phyloP scores from a whole-genome alignment of 1,140 invertebrate genomes.

The Helicoverpa zea region DNA sequence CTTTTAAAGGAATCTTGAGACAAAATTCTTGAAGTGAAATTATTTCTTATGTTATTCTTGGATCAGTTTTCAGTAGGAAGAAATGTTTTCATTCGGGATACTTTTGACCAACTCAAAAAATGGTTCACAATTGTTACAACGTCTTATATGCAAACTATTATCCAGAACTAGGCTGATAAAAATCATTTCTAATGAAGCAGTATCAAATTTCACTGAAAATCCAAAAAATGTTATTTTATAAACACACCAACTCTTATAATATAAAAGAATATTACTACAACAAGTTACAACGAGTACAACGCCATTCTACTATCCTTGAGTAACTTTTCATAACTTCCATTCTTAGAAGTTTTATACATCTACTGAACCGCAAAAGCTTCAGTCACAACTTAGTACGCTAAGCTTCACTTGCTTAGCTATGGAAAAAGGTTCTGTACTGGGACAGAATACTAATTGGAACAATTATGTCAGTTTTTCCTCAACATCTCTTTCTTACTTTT shows the following conservation, averaged over 20 bases:
- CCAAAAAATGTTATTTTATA: no score
- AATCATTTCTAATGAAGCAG: no score
- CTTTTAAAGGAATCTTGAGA: no score
- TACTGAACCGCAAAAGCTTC: slow-evolving; percentile 14
- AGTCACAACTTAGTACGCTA: slow-evolving; percentile 27
- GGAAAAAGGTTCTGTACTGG: slow-evolving; percentile 6
- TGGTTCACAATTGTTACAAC: no score
- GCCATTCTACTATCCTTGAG: slow-evolving; percentile 7
- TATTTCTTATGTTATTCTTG: no score
- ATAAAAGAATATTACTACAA: not conserved
- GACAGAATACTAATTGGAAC: slow-evolving; percentile 24
- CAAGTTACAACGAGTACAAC: not conserved
- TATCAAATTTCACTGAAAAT: no score
- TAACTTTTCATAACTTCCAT: slow-evolving; percentile 30
- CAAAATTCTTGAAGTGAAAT: no score
- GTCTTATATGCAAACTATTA: no score
- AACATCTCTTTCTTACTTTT: not conserved
- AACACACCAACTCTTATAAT: not conserved
- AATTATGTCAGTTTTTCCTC: not conserved
- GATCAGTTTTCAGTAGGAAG: no score
- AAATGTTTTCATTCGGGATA: no score
- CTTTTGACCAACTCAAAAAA: no score
- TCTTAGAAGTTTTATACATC: slow-evolving; percentile 22
- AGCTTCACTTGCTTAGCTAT: slow-evolving; percentile 23
- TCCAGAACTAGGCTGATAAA: no score